These are phyloP conservation scores for Daktulosphaira vitifoliae DNA, from an alignment of 1,140 invertebrate genomes.

Conservation along the genomic window DNA sequence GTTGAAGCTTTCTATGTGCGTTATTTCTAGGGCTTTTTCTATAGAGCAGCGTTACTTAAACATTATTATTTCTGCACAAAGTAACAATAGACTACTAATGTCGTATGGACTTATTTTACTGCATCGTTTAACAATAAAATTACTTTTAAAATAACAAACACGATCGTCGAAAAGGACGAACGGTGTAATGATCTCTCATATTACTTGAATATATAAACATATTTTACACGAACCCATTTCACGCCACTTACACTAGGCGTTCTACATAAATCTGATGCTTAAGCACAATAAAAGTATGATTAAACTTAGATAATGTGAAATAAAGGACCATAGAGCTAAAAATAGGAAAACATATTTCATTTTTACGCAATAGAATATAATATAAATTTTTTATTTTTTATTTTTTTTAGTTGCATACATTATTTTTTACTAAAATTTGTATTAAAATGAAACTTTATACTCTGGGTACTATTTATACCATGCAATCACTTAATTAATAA, in stretches of 20 bases:
- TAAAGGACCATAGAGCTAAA: too few species aligned
- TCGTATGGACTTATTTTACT: conserved; percentile 22
- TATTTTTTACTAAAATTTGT: too few species aligned
- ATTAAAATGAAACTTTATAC: too few species aligned
- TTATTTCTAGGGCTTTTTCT: conserved; percentile 13
- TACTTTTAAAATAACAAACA: conserved; percentile 31
- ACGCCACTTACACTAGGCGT: not conserved
- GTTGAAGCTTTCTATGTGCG: conserved; percentile 2
- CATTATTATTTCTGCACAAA: not conserved
- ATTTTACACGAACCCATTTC: conserved; percentile 6
- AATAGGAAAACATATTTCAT: too few species aligned
- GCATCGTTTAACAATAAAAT: conserved; percentile 30
- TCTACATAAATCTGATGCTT: too few species aligned
- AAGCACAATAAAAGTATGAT: too few species aligned
- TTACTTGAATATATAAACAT: conserved; percentile 22
- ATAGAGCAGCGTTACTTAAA: not conserved
- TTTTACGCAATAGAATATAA: too few species aligned
- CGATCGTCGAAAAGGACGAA: conserved; percentile 7
- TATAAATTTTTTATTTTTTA: too few species aligned
- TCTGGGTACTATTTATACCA: too few species aligned
- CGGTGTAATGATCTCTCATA: not conserved
- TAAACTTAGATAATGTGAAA: too few species aligned
- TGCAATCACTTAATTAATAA: too few species aligned
- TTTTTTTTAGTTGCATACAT: too few species aligned
- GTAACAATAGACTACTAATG: conserved; percentile 21